Conservation (phyloP, 1,140 invertebrate genomes). For the Tetramorium parvispinum region DNA sequence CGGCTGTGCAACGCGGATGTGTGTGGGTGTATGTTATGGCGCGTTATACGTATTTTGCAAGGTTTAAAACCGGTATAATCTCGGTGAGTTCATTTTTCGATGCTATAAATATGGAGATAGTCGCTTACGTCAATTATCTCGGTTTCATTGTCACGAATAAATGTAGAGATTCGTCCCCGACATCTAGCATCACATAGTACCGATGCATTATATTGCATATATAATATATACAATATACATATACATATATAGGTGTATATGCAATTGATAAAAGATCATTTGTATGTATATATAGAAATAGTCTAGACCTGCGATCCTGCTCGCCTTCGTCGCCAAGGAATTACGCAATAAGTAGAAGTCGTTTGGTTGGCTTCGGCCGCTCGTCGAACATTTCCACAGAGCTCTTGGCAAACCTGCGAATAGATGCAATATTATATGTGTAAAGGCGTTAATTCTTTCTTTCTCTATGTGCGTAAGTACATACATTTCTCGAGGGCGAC, state of each 20-base stretch:
- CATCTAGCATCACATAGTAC: background rate
- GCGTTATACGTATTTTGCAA: conserved; percentile 31
- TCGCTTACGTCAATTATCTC: conserved; percentile 13
- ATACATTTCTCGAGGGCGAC: background rate
- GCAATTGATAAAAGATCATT: conserved; percentile 10
- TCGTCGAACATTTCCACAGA: conserved; percentile 75
- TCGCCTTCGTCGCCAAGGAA: conserved; percentile 83
- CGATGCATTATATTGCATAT: background rate
- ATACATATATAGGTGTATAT: background rate
- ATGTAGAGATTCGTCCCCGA: background rate
- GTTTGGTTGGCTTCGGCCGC: conserved; percentile 79
- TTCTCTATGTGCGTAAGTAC: too few relatives aligned
- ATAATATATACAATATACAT: conserved; percentile 20
- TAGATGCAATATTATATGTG: conserved; percentile 57
- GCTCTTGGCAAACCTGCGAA: conserved; percentile 72
- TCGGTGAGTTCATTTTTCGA: conserved; percentile 39
- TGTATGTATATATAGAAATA: conserved; percentile 74
- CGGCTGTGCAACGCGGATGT: background rate
- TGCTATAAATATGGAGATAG: conserved; percentile 24
- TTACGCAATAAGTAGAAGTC: conserved; percentile 84
- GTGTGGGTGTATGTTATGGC: conserved; percentile 9
- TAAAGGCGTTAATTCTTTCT: conserved; percentile 31
- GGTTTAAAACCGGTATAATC: conserved; percentile 45
- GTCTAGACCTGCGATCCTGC: conserved; percentile 82
- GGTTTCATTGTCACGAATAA: conserved; percentile 26